Evolutionary conservation across 1,140 invertebrate genomes (phyloP), one percentile per base, ranked within the genome.

Genomic region (Ostrea edulis): DNA sequence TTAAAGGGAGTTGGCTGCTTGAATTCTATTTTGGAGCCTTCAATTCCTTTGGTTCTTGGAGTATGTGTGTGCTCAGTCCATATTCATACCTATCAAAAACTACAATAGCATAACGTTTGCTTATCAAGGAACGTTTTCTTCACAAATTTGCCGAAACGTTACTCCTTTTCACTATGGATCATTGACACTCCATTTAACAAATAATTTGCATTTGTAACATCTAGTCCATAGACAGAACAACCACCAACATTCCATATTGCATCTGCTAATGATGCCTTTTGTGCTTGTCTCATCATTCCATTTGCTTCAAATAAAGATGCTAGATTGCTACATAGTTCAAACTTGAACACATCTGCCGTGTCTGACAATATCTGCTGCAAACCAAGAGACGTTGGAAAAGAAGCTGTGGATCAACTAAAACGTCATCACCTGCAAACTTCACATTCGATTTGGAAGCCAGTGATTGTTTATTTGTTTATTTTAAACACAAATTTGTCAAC

Each of bases 171-270:
- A n/a, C 54, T n/a, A 9, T 85, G 88, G 22, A 90, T 51, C 8
- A 91, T 52, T 17, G 90, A 87, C 3, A 90, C 89, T n/a, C 90
- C 91, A 84, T 91, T 86, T 22, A 91, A n/a, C 17, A 91, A 86
- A 90, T 90, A n/a, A n/a, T n/a, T 81, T 8, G n/a, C n/a, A n/a
- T n/a, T n/a, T 17, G 51, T 17, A 29, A 14, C 17, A 11, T 62
- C 58, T 11, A n/a, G 11, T 62, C 11, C 11, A 12, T 82, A 22
- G 8, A 20, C 22, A 8, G 17, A 22, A 44, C 8, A 82, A 82
- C 51, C 17, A 35, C 81, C 81, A 29, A 4, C 3, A 29, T 44
- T 82, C 81, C 81, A 82, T 8, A 82, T 82, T 9, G 8, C 20
- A 25, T 82, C 81, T 29, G 81, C 81, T 51, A 82, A 82, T 17